phyloP scores from a whole-genome alignment of 2,113 vertebrate genomes.

The Ariopsis seemanni region DNA sequence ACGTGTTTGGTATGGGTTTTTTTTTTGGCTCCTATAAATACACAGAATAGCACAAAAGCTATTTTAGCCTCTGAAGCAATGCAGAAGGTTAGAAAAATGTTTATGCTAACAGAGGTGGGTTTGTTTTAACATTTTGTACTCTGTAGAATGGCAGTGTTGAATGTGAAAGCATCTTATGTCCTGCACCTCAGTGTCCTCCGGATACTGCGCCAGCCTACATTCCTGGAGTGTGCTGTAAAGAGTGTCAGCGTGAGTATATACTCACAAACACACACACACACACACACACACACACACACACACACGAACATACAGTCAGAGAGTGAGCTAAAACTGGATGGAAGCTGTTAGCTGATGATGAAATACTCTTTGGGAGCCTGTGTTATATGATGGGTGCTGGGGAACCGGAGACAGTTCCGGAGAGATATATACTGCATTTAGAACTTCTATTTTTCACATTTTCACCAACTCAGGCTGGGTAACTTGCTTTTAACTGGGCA shows the following conservation, averaged over 20 bases:
- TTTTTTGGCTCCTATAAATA: neutral
- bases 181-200: constrained; percentile 71
- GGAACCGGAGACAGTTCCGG: neutral
- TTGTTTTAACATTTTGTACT: constrained; percentile 45
- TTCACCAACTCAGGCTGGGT: neutral
- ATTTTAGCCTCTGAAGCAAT: neutral
- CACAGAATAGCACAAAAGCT: neutral
- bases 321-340: constrained; percentile 45
- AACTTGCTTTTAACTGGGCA: neutral
- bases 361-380: neutral
- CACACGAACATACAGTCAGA: constrained; percentile 25
- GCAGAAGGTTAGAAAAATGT: neutral
- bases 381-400: neutral
- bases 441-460: neutral
- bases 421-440: neutral
- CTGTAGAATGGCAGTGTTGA: constrained; percentile 82
- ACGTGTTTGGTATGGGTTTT: constrained; percentile 80
- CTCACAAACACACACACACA: neutral
- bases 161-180: constrained; percentile 79
- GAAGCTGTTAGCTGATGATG: constrained; percentile 9
- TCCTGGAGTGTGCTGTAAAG: constrained; percentile 84
- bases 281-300: constrained; percentile 36
- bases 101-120: neutral
- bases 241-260: constrained; percentile 81
- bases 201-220: constrained; percentile 78